Evolutionary conservation across 2,888 invertebrate genomes (phyloP).

Genomic region (Linhomoeus sp.): DNA sequence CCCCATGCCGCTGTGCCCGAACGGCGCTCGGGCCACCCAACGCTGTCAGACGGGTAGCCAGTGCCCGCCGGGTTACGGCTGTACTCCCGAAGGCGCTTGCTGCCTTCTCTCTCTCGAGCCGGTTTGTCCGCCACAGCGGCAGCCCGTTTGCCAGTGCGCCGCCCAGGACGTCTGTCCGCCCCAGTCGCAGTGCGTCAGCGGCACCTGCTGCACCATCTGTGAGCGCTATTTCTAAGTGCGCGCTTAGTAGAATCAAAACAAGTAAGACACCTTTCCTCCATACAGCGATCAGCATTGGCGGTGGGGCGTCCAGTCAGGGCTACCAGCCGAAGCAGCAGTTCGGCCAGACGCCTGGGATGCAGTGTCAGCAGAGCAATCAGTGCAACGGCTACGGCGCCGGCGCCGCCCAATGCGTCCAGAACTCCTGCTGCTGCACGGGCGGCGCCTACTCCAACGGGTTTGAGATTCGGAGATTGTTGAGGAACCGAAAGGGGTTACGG

Average conservation of each 20-base stretch:
- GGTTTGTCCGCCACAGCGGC: slow-evolving; percentile 12
- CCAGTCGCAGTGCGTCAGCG: slow-evolving; percentile 15
- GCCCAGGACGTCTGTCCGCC: slow-evolving; percentile 19
- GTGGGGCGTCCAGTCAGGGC: too few species aligned
- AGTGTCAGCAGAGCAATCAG: slow-evolving; percentile 14
- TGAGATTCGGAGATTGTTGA: neutral
- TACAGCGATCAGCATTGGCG: too few species aligned
- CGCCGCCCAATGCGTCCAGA: slow-evolving; percentile 12
- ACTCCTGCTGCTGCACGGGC: slow-evolving; percentile 1
- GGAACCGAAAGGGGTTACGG: neutral
- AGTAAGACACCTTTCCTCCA: too few species aligned
- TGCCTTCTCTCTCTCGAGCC: slow-evolving; percentile 20
- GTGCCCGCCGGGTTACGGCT: slow-evolving; percentile 23
- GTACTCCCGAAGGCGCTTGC: slow-evolving; percentile 18
- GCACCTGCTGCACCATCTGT: slow-evolving; percentile 19
- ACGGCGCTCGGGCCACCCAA: slow-evolving; percentile 17
- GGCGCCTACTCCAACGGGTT: neutral
- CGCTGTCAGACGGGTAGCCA: slow-evolving; percentile 16
- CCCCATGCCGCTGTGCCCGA: slow-evolving; percentile 22
- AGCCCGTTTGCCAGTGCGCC: slow-evolving; percentile 25
- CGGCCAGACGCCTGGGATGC: slow-evolving; percentile 14
- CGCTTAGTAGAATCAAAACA: too few species aligned
- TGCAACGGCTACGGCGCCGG: slow-evolving; percentile 17
- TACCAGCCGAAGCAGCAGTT: too few species aligned
- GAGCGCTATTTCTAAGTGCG: neutral